These are phyloP conservation scores for Eufriesea mexicana DNA, from an alignment of 1,140 invertebrate genomes.

Conservation along the genomic window DNA sequence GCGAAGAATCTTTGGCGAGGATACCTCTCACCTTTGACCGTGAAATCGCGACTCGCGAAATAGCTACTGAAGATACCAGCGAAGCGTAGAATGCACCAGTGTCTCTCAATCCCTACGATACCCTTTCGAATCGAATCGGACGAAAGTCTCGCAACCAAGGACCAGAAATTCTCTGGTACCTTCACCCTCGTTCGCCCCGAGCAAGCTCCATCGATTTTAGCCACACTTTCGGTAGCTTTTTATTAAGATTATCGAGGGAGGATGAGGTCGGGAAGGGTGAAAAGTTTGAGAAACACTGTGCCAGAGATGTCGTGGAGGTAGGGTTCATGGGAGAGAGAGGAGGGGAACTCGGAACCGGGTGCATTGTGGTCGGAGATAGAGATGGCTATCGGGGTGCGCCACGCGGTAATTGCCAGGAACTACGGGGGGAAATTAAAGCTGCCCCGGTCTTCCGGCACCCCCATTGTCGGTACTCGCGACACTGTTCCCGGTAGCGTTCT, in stretches of 20 bases:
- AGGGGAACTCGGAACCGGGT: constrained; percentile 65
- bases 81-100: neutral
- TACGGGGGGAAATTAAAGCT: constrained; percentile 80
- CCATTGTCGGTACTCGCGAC: constrained; percentile 76
- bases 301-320: constrained; percentile 43
- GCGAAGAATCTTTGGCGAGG: neutral
- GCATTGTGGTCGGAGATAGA: constrained; percentile 79
- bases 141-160: neutral
- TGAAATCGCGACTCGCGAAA: constrained; percentile 13
- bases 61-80: neutral
- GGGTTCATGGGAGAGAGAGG: constrained; percentile 18
- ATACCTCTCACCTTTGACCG: neutral
- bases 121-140: rapidly evolving
- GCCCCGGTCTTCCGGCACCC: constrained; percentile 77
- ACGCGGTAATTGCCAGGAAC: constrained; percentile 81
- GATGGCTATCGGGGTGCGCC: constrained; percentile 77
- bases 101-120: neutral
- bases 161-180: neutral
- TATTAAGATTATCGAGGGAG: neutral
- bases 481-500: constrained; percentile 73
- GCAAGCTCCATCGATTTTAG: neutral
- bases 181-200: neutral
- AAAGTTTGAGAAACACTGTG: constrained; percentile 43
- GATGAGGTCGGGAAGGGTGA: neutral
- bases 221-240: neutral